These are phyloP conservation scores for Euclidia mi DNA, from an alignment of 2,888 invertebrate genomes.

Conservation along the genomic window DNA sequence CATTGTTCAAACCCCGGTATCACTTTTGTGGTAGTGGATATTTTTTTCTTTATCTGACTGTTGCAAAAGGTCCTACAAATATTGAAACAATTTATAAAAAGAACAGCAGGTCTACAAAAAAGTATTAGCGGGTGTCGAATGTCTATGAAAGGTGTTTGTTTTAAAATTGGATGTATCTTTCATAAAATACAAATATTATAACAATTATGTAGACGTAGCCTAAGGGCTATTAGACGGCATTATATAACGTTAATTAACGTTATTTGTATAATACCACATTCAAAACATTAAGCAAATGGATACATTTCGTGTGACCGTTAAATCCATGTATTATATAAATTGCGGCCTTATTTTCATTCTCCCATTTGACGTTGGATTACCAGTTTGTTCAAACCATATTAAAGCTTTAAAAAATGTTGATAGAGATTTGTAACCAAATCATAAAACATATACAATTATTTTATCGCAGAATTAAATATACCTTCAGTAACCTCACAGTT, in stretches of 20 bases:
- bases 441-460: constrained; percentile 67
- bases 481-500: constrained; percentile 85
- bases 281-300: constrained; percentile 66
- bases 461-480: constrained; percentile 70
- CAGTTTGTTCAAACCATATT: constrained; percentile 36
- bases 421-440: constrained; percentile 58
- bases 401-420: constrained; percentile 53
- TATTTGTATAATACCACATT: constrained; percentile 36
- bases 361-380: constrained; percentile 55
- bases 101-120: no score
- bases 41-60: no score
- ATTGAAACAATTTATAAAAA: no score
- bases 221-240: constrained; percentile 29
- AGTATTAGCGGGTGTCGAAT: no score
- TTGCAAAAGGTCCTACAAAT: no score
- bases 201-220: constrained; percentile 14
- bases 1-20: no score
- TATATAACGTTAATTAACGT: constrained; percentile 45
- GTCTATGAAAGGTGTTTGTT: no score
- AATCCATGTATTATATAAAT: constrained; percentile 64
- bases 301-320: constrained; percentile 61
- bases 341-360: constrained; percentile 40
- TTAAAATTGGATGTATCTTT: no score
- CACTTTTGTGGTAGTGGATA: no score
- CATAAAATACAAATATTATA: no score